Evolutionary conservation across 2,113 vertebrate genomes (phyloP), one percentile per base, ranked within the genome.

Genomic region (Alaudala cheleensis): DNA sequence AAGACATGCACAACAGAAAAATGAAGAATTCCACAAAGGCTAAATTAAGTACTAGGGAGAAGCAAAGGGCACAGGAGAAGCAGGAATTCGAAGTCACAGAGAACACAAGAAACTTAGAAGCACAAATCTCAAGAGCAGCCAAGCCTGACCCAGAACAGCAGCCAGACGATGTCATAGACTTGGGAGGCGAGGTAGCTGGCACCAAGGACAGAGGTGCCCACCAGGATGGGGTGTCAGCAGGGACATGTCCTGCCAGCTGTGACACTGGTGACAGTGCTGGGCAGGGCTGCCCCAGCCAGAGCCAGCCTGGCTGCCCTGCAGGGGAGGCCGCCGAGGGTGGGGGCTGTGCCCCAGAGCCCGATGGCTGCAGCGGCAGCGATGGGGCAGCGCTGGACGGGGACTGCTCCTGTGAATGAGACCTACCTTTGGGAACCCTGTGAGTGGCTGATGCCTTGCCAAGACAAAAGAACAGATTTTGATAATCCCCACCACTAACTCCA

Each of bases 21-120:
- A 57, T 16, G 47, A 98, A 97, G 79, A 98, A 97, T 91, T 96
- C 97, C 54, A n/a, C 34, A 25, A 98, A 98, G 93, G 94, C 97
- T 10, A 98, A 97, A 56, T 34, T 73, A 25, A 78, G 97, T 11
- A 24, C 88, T 45, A 91, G 88, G 81, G 95, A 96, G 79, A 97
- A 97, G 64, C 95, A 39, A 37, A 83, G 62, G 53, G 79, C 88
- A 10, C 98, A 96, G 74, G 97, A 97, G 66, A 97, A 88, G 1
- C 97, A 97, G 58, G 97, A 97, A 44, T 95, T 67, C 23, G 95
- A 97, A 81, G 66, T 95, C 40, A 73, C 58, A 5, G 95, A 95
- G 76, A 97, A 97, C 44, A 93, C 91, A 13, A 97, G 95, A 90
- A 98, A 96, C 65, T 84, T 93, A 16, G 98, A 98, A 93, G 97